Conservation (phyloP, 2,113 vertebrate species). For the Anarhynchus alexandrinus region DNA sequence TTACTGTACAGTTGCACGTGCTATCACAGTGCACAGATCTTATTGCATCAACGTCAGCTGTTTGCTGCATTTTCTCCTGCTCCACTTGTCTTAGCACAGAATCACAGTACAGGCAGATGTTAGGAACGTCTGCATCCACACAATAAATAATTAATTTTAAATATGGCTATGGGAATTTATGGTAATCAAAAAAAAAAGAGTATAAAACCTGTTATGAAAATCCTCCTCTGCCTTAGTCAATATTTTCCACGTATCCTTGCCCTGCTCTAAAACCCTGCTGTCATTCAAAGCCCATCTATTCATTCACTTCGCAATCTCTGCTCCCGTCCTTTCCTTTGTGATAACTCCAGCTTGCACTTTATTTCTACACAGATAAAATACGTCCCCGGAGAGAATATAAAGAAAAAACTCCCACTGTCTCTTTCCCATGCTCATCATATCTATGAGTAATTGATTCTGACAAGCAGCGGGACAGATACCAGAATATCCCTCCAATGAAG, state of each 20-base stretch:
- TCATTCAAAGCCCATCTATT: neutral
- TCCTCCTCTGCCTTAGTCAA: neutral
- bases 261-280: neutral
- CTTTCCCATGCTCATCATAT: conserved; percentile 34
- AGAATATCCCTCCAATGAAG: neutral
- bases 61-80: neutral
- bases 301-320: neutral
- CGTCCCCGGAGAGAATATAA: neutral
- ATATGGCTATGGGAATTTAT: neutral
- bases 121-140: neutral
- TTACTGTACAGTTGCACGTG: neutral
- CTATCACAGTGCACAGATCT: neutral
- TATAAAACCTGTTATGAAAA: conserved; percentile 1
- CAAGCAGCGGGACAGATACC: neutral
- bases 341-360: neutral
- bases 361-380: conserved; percentile 1
- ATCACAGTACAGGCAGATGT: neutral
- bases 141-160: conserved; percentile 16
- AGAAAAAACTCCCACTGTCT: conserved; percentile 15
- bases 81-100: neutral
- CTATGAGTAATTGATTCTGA: neutral
- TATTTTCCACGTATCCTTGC: neutral
- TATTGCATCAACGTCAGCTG: neutral
- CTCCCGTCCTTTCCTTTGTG: neutral
- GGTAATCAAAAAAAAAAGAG: neutral